phyloP scores from a whole-genome alignment of 2,888 invertebrate genomes.

The Polydrusus tereticollis region DNA sequence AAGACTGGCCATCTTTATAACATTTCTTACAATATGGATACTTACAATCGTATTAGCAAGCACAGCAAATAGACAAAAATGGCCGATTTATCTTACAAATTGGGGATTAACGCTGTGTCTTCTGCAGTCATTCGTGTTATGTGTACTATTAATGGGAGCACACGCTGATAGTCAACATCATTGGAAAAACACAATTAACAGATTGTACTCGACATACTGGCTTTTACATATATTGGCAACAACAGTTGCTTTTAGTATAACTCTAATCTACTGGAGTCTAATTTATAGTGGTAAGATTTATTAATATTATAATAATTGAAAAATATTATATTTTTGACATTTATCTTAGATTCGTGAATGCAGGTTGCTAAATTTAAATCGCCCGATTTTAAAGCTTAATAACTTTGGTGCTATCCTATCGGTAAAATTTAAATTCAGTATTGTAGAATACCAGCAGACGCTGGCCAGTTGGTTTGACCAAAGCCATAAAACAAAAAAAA shows the following conservation, averaged over 20 bases:
- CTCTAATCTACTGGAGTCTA: constrained; percentile 80
- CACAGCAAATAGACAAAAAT: constrained; percentile 69
- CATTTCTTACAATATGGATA: constrained; percentile 64
- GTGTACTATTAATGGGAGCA: constrained; percentile 54
- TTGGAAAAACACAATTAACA: constrained; percentile 47
- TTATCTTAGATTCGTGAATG: no score
- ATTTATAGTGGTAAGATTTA: constrained; percentile 78
- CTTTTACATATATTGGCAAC: constrained; percentile 76
- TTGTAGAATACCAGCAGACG: no score
- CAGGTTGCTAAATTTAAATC: no score
- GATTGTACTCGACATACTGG: constrained; percentile 73
- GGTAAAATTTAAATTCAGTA: no score
- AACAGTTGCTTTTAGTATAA: constrained; percentile 79
- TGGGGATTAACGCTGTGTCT: constrained; percentile 76
- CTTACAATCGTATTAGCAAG: constrained; percentile 62
- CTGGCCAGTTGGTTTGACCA: no score
- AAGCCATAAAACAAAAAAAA: no score
- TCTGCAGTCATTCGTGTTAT: constrained; percentile 71
- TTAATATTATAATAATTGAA: no score
- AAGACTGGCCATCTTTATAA: constrained; percentile 72
- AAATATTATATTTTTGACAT: background rate
- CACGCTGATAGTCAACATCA: constrained; percentile 48
- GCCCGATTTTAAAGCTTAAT: no score
- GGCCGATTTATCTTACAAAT: constrained; percentile 81
- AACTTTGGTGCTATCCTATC: no score